A percentile compares a stretch with the other conserved stretches of the same genome.
These are phyloP conservation scores for Hypotaenidia philippensis DNA, from an alignment of 2,797 vertebrate genomes.

Conservation along the genomic window DNA sequence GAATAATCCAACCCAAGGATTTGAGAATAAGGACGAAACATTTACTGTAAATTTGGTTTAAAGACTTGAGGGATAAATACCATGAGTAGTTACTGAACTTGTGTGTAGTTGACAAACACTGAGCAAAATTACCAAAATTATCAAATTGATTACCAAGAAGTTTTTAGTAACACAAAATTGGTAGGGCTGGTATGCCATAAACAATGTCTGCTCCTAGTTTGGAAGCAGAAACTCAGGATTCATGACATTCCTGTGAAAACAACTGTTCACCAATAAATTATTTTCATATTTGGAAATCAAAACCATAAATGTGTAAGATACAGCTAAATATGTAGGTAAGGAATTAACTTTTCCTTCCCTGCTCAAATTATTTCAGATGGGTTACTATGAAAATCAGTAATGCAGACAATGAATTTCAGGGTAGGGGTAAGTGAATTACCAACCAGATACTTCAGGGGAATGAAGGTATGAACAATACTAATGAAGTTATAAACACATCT, in stretches of 20 bases:
- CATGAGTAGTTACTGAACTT: neutral
- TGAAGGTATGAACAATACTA: neutral
- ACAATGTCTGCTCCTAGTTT: neutral
- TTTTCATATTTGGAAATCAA: neutral
- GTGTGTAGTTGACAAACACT: neutral
- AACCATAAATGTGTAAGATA: neutral
- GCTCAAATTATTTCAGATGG: neutral
- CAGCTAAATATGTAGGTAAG: neutral
- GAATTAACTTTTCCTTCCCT: neutral
- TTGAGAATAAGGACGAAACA: neutral
- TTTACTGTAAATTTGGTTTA: neutral
- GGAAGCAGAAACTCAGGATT: neutral
- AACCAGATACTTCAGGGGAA: neutral
- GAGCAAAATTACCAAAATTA: neutral
- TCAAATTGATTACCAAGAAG: neutral
- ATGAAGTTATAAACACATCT: neutral
- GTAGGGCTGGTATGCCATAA: neutral
- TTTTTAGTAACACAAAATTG: neutral
- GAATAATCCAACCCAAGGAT: neutral
- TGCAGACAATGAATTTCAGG: neutral
- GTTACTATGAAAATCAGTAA: neutral
- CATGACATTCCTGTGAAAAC: neutral
- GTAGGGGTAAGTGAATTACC: neutral
- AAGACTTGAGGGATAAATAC: neutral
- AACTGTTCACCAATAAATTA: neutral